A percentile compares a stretch with the other conserved stretches of the same genome.
Conservation (phyloP, 2,888 invertebrate genomes). For the Dendrolimus houi region DNA sequence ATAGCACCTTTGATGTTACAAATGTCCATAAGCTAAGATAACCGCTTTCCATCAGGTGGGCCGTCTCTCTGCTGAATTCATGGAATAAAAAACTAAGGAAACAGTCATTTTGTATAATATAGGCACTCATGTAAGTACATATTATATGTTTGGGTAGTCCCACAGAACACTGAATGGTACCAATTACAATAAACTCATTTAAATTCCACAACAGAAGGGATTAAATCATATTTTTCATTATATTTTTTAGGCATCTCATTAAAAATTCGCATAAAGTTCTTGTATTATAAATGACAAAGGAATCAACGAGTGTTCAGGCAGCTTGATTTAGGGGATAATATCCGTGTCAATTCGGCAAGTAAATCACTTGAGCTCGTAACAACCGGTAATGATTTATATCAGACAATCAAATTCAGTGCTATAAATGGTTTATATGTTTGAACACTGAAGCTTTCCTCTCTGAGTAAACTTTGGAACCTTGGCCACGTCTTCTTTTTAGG, state of each 20-base stretch:
- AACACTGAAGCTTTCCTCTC: slow-evolving; percentile 8
- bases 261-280: slow-evolving; percentile 55
- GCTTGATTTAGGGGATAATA: slow-evolving; percentile 54
- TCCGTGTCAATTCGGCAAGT: slow-evolving; percentile 66
- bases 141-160: too few species aligned
- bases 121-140: too few species aligned
- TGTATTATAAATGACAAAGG: slow-evolving; percentile 53
- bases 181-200: not conserved
- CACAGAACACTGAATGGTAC: too few species aligned
- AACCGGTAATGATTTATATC: slow-evolving; percentile 66
- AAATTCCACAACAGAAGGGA: slow-evolving; percentile 24
- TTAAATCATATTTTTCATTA: slow-evolving; percentile 38
- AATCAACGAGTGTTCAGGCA: slow-evolving; percentile 29
- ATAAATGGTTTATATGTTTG: slow-evolving; percentile 34
- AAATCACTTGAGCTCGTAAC: slow-evolving; percentile 66
- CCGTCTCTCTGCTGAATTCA: too few species aligned
- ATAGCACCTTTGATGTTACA: too few species aligned
- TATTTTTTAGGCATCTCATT: slow-evolving; percentile 59
- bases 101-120: too few species aligned
- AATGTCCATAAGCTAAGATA: too few species aligned
- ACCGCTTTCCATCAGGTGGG: too few species aligned
- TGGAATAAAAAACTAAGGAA: too few species aligned
- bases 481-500: too few species aligned
- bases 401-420: slow-evolving; percentile 63
- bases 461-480: too few species aligned